Conservation (phyloP, 1,140 invertebrate genomes). For the Magallana angulata region DNA sequence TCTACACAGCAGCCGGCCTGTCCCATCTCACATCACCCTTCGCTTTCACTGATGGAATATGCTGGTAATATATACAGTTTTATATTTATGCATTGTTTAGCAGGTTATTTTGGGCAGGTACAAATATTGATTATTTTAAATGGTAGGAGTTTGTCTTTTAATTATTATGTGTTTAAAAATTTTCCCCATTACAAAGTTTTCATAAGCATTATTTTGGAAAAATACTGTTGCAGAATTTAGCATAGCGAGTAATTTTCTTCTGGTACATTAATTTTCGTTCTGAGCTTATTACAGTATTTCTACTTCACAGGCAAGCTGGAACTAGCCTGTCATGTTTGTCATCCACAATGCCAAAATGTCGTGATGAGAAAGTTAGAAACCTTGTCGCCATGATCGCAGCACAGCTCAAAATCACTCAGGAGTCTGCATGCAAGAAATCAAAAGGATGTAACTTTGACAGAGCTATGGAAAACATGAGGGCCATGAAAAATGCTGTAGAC, state of each 20-base stretch:
- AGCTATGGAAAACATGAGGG: conserved; percentile 14
- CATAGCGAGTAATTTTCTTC: no score
- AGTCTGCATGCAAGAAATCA: not conserved
- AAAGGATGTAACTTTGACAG: conserved; percentile 22
- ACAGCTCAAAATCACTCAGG: not conserved
- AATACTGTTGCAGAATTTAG: no score
- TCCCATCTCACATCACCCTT: not conserved
- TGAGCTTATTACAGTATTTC: no score
- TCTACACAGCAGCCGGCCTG: not conserved
- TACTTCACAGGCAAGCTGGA: not conserved
- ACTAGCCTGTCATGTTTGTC: not conserved
- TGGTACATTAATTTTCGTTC: no score
- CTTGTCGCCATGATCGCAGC: not conserved
- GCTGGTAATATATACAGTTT: not conserved
- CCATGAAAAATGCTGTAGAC: not conserved
- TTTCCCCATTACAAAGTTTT: no score
- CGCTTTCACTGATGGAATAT: not conserved
- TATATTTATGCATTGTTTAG: no score
- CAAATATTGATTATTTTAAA: no score
- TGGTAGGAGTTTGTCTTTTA: no score
- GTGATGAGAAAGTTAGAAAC: not conserved
- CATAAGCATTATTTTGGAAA: no score
- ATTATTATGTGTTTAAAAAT: no score
- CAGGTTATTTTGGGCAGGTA: no score
- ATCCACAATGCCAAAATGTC: conserved; percentile 16